These are phyloP conservation scores for Quadroppia sp. DNA, from an alignment of 2,888 invertebrate genomes.

Conservation along the genomic window DNA sequence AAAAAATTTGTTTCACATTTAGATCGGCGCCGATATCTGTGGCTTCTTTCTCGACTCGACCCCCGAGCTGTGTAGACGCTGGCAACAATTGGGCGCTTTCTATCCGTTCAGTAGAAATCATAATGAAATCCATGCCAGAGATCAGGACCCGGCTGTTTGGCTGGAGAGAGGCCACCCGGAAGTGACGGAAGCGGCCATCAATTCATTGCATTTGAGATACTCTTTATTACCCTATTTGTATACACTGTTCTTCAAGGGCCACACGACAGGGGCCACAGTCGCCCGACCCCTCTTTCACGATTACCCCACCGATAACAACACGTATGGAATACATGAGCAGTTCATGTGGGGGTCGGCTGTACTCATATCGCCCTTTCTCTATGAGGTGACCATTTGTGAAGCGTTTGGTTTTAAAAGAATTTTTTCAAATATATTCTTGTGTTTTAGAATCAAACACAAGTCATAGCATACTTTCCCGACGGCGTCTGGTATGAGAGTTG, in stretches of 20 bases:
- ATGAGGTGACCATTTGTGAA: neutral
- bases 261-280: conserved; percentile 68
- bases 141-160: conserved; percentile 76
- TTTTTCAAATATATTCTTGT: neutral
- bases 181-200: conserved; percentile 63
- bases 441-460: conserved; percentile 44
- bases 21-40: conserved; percentile 59
- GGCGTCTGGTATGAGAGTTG: conserved; percentile 62
- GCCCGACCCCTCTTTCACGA: conserved; percentile 65
- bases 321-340: conserved; percentile 67
- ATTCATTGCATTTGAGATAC: conserved; percentile 65
- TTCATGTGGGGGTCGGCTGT: conserved; percentile 72
- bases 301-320: conserved; percentile 59
- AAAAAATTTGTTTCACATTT: conserved; percentile 39
- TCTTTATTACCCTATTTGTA: conserved; percentile 72
- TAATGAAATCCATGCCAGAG: conserved; percentile 56
- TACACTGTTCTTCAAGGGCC: conserved; percentile 70
- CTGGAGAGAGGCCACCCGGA: conserved; percentile 60
- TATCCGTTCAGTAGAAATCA: conserved; percentile 66
- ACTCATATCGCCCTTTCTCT: conserved; percentile 68
- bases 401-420: neutral
- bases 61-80: conserved; percentile 55
- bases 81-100: conserved; percentile 56
- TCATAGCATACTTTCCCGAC: conserved; percentile 62
- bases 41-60: conserved; percentile 55